These are phyloP conservation scores for Chloroclysta siterata DNA, from an alignment of 2,888 invertebrate genomes.

Conservation along the genomic window DNA sequence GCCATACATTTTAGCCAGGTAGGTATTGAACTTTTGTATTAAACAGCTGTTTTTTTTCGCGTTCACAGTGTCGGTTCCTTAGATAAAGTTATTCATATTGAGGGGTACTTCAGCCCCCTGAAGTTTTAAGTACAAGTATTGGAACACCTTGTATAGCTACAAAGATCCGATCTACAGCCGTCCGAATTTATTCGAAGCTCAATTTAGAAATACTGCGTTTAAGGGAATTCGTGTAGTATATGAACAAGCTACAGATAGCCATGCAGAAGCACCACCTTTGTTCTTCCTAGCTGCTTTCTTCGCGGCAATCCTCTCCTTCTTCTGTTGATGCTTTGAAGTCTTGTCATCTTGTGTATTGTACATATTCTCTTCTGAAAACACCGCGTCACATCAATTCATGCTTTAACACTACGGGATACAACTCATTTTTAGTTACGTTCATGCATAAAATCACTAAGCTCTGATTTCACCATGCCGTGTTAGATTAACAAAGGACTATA, in stretches of 20 bases:
- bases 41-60: no score
- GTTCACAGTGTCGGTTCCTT: no score
- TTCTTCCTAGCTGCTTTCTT: conserved; percentile 84
- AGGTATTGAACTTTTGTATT: no score
- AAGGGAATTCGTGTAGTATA: not conserved
- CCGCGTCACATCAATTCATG: conserved; percentile 56
- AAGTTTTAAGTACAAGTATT: no score
- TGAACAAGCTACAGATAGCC: conserved; percentile 35
- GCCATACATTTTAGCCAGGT: no score
- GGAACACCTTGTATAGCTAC: no score
- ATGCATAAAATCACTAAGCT: conserved; percentile 18
- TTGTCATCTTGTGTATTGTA: conserved; percentile 83
- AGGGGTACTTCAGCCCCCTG: no score
- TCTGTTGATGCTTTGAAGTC: conserved; percentile 87
- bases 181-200: no score
- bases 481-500: no score
- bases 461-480: no score
- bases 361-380: conserved; percentile 79
- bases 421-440: conserved; percentile 23
- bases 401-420: conserved; percentile 49
- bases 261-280: conserved; percentile 64
- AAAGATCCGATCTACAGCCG: no score
- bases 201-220: not conserved
- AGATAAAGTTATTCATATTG: no score
- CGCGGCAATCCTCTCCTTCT: conserved; percentile 86